phyloP scores from a whole-genome alignment of 2,113 vertebrate species.

The Suncus etruscus region DNA sequence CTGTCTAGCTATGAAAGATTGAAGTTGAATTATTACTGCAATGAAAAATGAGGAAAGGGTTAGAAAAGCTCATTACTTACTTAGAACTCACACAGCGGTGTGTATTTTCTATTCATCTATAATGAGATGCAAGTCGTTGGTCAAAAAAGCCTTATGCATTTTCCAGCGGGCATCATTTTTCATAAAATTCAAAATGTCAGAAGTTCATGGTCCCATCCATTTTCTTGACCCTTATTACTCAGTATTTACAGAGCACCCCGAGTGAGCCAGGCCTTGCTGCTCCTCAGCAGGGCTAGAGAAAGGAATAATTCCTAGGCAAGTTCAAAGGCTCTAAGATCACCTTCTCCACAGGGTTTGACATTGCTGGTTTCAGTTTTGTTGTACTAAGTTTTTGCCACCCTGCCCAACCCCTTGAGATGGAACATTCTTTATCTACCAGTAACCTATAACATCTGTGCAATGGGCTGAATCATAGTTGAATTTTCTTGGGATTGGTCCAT shows the following conservation, averaged over 20 bases:
- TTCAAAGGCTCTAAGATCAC: neutral
- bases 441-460: neutral
- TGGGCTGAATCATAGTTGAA: neutral
- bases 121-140: conserved; percentile 53
- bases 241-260: neutral
- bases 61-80: conserved; percentile 68
- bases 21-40: conserved; percentile 57
- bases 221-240: conserved; percentile 30
- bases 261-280: neutral
- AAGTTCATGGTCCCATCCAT: conserved; percentile 16
- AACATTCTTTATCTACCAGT: neutral
- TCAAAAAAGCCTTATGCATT: conserved; percentile 50
- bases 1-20: conserved; percentile 72
- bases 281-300: neutral
- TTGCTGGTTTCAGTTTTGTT: neutral
- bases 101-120: conserved; percentile 62
- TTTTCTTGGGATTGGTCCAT: neutral
- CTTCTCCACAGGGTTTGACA: neutral
- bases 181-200: conserved; percentile 43
- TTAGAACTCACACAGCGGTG: conserved; percentile 62
- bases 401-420: neutral
- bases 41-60: conserved; percentile 62
- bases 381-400: neutral
- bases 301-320: neutral
- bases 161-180: conserved; percentile 26